Conservation (phyloP, 53 echinoderm and acorn worm species). For the Actinopyga echinites region DNA sequence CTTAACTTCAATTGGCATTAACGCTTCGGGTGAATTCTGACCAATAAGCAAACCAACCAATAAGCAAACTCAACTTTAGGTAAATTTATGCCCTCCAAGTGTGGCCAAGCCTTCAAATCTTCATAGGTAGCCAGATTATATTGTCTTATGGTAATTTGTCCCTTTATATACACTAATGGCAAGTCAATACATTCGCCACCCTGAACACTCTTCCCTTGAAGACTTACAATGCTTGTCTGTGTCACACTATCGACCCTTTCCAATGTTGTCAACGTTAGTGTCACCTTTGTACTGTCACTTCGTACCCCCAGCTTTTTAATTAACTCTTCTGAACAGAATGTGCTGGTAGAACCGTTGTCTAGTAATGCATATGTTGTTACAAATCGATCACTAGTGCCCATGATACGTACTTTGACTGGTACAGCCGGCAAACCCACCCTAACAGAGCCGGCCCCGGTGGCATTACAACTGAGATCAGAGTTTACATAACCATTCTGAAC, state of each 20-base stretch:
- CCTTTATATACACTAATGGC: not conserved
- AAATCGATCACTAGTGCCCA: not conserved
- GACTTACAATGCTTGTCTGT: constrained; percentile 14
- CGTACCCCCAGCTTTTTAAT: not conserved
- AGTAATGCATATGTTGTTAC: too few species aligned
- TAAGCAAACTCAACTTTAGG: too few species aligned
- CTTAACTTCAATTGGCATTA: constrained; percentile 18
- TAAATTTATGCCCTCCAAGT: too few species aligned
- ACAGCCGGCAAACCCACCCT: constrained; percentile 7
- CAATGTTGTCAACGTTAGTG: constrained; percentile 39
- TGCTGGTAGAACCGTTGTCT: too few species aligned
- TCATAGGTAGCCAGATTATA: too few species aligned
- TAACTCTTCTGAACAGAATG: not conserved
- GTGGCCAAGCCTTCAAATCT: too few species aligned
- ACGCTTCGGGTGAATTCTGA: constrained; percentile 10
- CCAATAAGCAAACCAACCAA: constrained; percentile 47
- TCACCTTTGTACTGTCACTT: not conserved
- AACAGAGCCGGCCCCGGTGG: too few species aligned
- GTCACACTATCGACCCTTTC: not conserved
- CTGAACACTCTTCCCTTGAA: not conserved
- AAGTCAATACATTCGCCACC: not conserved
- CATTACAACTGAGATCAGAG: too few species aligned
- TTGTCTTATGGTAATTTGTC: not conserved
- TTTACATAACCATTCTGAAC: too few species aligned
- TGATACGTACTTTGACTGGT: constrained; percentile 4